These are phyloP conservation scores for Carassius carassius DNA, from an alignment of 2,113 vertebrate genomes.

Conservation along the genomic window DNA sequence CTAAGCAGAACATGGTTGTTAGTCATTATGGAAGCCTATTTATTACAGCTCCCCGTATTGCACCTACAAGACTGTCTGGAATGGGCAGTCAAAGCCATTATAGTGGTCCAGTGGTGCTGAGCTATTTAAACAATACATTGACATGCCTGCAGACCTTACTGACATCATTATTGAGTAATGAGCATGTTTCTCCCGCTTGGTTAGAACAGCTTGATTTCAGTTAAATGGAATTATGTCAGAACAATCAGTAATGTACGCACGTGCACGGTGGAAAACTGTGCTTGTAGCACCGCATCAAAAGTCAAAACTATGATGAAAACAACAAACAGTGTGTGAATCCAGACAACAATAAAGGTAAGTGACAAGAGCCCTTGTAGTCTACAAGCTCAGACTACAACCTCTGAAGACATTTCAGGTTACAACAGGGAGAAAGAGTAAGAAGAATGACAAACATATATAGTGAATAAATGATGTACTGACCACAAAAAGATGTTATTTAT, in stretches of 20 bases:
- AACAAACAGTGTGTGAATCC: background rate
- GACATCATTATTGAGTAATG: slow-evolving; percentile 28
- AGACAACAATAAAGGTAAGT: slow-evolving; percentile 12
- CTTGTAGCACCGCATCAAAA: background rate
- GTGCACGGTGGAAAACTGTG: background rate
- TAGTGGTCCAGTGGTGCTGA: background rate
- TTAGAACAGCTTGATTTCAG: background rate
- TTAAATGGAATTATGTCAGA: slow-evolving; percentile 19
- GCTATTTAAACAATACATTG: slow-evolving; percentile 29
- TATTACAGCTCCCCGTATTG: slow-evolving; percentile 38
- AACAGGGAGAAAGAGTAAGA: slow-evolving; percentile 1
- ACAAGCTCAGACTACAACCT: background rate
- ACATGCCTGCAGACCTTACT: slow-evolving; percentile 1
- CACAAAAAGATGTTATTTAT: background rate
- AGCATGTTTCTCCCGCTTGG: slow-evolving; percentile 20
- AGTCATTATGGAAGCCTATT: slow-evolving; percentile 52
- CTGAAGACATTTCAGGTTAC: background rate
- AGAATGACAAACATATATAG: slow-evolving; percentile 20
- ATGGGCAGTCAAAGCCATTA: background rate
- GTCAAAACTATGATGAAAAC: background rate
- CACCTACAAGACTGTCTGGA: slow-evolving; percentile 31
- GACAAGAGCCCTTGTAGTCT: background rate
- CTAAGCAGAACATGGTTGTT: slow-evolving; percentile 43
- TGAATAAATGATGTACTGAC: slow-evolving; percentile 36
- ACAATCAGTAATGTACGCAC: background rate